Percentiles rank a stretch among this genome's conserved stretches.
phyloP scores from a whole-genome alignment of 2,888 invertebrate genomes.

The Allolobophora icterica region DNA sequence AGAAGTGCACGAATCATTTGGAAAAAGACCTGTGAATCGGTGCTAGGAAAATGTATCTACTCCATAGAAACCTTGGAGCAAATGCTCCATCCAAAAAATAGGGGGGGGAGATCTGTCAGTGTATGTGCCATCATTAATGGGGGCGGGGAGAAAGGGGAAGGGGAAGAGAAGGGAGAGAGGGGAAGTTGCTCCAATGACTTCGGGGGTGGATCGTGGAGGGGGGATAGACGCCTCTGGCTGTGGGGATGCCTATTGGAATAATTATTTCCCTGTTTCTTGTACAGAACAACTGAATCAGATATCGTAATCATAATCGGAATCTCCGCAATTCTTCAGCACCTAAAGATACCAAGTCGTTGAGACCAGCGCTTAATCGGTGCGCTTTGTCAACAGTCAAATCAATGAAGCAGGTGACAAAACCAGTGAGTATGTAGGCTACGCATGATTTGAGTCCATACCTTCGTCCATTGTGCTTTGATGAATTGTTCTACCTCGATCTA shows the following conservation, averaged over 20 bases:
- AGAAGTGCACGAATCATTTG: too few species aligned
- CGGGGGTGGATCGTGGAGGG: too few species aligned
- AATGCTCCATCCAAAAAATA: too few species aligned
- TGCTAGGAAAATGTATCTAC: neutral
- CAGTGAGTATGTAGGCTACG: neutral
- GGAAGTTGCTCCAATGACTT: too few species aligned
- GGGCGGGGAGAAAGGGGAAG: too few species aligned
- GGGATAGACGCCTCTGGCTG: too few species aligned
- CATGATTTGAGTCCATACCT: neutral
- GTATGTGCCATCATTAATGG: too few species aligned
- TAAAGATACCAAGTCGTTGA: neutral
- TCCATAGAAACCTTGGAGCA: too few species aligned
- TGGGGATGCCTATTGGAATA: neutral
- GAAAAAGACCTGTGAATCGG: neutral
- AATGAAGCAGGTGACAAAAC: neutral
- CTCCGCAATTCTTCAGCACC: too few species aligned
- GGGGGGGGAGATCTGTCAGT: too few species aligned
- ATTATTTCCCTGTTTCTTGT: neutral
- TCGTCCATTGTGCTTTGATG: slow-evolving; percentile 3
- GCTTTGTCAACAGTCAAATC: neutral
- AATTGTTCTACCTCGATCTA: neutral
- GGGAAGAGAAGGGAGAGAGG: too few species aligned
- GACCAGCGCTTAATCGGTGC: neutral
- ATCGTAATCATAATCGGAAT: neutral
- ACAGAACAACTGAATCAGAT: neutral